These are phyloP conservation scores for Camponotus floridanus DNA, from an alignment of 1,140 invertebrate species.

Conservation along the genomic window DNA sequence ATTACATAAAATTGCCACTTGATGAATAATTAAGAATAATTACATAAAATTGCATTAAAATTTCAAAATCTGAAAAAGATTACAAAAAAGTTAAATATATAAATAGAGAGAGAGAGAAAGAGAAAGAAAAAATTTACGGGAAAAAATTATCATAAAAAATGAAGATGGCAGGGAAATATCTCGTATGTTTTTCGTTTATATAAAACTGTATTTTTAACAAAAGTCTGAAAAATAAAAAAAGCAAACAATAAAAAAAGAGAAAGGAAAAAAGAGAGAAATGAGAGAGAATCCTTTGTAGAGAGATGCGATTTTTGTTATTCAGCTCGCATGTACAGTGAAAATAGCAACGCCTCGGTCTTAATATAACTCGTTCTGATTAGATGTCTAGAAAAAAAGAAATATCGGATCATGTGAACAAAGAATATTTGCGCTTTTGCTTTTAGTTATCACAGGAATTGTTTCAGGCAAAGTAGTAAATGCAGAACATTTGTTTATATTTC, in stretches of 20 bases:
- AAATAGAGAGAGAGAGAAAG: not conserved
- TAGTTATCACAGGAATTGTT: not conserved
- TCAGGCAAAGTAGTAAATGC: not conserved
- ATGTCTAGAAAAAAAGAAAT: not conserved
- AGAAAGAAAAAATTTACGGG: not conserved
- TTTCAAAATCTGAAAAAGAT: not conserved
- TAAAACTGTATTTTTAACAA: not conserved
- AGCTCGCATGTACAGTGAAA: slow-evolving; percentile 4
- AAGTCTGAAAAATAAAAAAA: slow-evolving; percentile 26
- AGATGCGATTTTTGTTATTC: slow-evolving; percentile 24
- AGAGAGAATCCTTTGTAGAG: not conserved
- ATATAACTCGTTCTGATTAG: not conserved
- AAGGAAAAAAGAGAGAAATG: no score
- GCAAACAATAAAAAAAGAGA: not conserved
- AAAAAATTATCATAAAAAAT: not conserved
- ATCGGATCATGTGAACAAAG: not conserved
- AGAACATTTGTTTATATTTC: not conserved
- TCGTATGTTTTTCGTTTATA: not conserved
- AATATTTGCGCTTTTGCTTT: slow-evolving; percentile 11
- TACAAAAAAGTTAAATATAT: not conserved
- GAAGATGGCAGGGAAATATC: not conserved
- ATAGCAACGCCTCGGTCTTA: slow-evolving; percentile 13
- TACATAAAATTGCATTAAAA: not conserved
- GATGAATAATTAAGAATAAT: not conserved
- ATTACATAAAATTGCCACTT: not conserved